Conservation (phyloP, 2,113 vertebrate genomes). For the Phycodurus eques region DNA sequence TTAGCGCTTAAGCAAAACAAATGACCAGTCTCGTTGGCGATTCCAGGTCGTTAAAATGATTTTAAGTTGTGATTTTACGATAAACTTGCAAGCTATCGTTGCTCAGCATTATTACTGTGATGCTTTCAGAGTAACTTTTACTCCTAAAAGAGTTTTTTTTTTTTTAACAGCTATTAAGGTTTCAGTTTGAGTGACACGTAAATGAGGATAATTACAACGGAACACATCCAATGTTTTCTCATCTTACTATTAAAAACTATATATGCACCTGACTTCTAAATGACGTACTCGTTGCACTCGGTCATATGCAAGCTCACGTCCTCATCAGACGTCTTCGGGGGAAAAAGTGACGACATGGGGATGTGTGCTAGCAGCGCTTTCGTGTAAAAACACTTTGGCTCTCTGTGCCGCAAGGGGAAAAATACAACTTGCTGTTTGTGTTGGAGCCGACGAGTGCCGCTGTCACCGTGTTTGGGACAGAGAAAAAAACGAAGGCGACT, state of each 20-base stretch:
- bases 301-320: slow-evolving; percentile 58
- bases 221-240: slow-evolving; percentile 1
- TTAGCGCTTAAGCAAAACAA: neutral
- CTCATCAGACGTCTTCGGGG: slow-evolving; percentile 38
- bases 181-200: slow-evolving; percentile 2
- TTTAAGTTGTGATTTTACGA: neutral
- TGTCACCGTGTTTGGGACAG: slow-evolving; percentile 36
- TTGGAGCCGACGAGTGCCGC: slow-evolving; percentile 44
- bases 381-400: slow-evolving; percentile 37
- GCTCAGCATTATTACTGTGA: neutral
- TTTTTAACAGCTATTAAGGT: neutral
- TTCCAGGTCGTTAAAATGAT: neutral
- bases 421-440: slow-evolving; percentile 59
- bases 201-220: slow-evolving; percentile 8
- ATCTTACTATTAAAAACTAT: neutral
- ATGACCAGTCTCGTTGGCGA: neutral
- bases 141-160: neutral
- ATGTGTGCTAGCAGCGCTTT: slow-evolving; percentile 28
- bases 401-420: slow-evolving; percentile 45
- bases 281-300: slow-evolving; percentile 31
- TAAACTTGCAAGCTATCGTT: neutral
- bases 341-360: slow-evolving; percentile 60
- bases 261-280: slow-evolving; percentile 8
- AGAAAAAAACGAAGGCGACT: slow-evolving; percentile 38
- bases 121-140: neutral